These are phyloP conservation scores for Pyrgus malvae DNA, from an alignment of 2,888 invertebrate genomes.

Conservation along the genomic window DNA sequence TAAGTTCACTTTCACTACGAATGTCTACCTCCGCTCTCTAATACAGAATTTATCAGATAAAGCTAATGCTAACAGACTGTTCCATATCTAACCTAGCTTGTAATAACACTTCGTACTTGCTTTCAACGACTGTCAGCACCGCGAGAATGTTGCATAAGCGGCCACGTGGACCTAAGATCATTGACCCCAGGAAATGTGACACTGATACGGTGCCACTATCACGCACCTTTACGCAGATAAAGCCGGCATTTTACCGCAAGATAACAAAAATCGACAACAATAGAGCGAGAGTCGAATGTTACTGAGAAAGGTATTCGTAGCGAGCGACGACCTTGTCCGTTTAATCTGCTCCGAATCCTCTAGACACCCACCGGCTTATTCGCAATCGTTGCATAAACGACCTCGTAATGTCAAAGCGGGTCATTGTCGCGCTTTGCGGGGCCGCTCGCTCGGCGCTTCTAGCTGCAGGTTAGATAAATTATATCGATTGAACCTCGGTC, in stretches of 20 bases:
- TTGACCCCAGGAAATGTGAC: slow-evolving; percentile 63
- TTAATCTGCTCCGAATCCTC: slow-evolving; percentile 58
- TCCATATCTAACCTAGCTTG: slow-evolving; percentile 20
- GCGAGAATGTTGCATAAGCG: slow-evolving; percentile 57
- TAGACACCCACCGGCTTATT: slow-evolving; percentile 62
- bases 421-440: slow-evolving; percentile 71
- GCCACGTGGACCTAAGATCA: slow-evolving; percentile 66
- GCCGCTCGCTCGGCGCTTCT: slow-evolving; percentile 35
- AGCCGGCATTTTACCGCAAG: slow-evolving; percentile 47
- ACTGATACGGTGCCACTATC: slow-evolving; percentile 62
- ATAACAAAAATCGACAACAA: slow-evolving; percentile 51
- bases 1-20: slow-evolving; percentile 29
- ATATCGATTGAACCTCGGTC: slow-evolving; percentile 54
- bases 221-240: slow-evolving; percentile 59
- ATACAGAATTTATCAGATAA: slow-evolving; percentile 25
- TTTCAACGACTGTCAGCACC: slow-evolving; percentile 39
- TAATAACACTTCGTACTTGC: slow-evolving; percentile 31
- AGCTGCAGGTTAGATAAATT: slow-evolving; percentile 37
- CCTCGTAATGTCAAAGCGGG: slow-evolving; percentile 73
- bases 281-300: slow-evolving; percentile 39
- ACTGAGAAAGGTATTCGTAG: too few species aligned
- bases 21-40: slow-evolving; percentile 21
- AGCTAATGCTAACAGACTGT: slow-evolving; percentile 21
- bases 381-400: slow-evolving; percentile 76
- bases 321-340: slow-evolving; percentile 61